Conservation (phyloP, 1,140 invertebrate species). For the Copidosoma floridanum region DNA sequence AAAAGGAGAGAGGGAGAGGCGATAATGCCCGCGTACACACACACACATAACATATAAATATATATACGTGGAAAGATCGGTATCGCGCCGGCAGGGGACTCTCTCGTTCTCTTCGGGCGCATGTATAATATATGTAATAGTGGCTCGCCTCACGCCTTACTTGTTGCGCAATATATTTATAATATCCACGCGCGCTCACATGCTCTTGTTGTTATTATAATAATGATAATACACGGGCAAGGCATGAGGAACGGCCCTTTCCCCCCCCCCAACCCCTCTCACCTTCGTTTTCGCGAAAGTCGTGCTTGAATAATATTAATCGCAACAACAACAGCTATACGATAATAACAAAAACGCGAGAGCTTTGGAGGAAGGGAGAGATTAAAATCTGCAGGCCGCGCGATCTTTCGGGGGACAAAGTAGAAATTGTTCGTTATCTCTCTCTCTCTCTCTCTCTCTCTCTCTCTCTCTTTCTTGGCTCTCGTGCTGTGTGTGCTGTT, state of each 20-base stretch:
- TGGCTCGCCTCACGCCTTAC: not conserved
- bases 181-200: not conserved
- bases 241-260: no score
- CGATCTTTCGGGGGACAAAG: conserved; percentile 22
- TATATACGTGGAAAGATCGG: no score
- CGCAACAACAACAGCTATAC: no score
- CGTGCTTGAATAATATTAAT: conserved; percentile 25
- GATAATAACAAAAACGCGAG: no score
- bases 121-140: conserved; percentile 25
- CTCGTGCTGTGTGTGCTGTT: not conserved
- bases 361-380: no score
- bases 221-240: not conserved
- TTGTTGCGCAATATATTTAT: conserved; percentile 18
- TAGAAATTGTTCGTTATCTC: conserved; percentile 23
- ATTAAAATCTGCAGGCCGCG: no score
- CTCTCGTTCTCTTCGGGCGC: conserved; percentile 22
- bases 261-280: no score
- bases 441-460: no score
- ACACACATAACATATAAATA: no score
- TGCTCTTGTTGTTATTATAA: not conserved
- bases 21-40: conserved; percentile 8
- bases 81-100: conserved; percentile 29
- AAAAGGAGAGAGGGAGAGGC: no score
- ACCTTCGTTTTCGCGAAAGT: conserved; percentile 12
- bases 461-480: no score